Evolutionary conservation across 2,797 vertebrate species (phyloP).

Genomic region (Tenualosa thibaudeaui): DNA sequence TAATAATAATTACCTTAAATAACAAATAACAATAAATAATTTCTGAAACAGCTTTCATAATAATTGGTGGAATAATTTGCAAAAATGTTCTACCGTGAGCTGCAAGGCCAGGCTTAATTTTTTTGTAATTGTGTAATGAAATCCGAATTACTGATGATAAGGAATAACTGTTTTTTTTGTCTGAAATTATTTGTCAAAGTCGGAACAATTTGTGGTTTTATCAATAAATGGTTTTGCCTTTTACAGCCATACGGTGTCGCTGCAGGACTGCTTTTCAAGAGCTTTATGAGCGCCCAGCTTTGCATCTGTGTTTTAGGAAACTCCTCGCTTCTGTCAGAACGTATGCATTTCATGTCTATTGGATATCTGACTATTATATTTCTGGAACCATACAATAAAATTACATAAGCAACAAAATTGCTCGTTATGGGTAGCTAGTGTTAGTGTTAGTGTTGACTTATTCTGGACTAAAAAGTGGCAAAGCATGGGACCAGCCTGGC

Average conservation of each 20-base stretch:
- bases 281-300: not conserved
- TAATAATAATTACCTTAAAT: not conserved
- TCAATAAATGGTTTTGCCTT: not conserved
- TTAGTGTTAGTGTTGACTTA: too few relatives aligned
- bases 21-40: not conserved
- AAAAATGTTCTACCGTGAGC: not conserved
- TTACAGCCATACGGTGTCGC: constrained; percentile 11
- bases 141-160: not conserved
- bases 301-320: not conserved
- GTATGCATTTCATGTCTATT: not conserved
- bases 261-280: not conserved
- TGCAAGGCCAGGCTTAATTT: not conserved
- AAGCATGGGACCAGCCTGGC: too few relatives aligned
- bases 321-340: not conserved
- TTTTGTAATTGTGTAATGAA: not conserved
- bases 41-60: not conserved
- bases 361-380: not conserved
- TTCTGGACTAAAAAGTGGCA: too few relatives aligned
- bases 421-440: too few relatives aligned
- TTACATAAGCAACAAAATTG: not conserved
- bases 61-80: not conserved
- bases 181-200: not conserved
- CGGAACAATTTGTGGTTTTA: not conserved
- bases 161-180: not conserved
- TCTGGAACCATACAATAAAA: not conserved